Base-by-base conservation (phyloP, 2,113 vertebrate species). In the Dryoscopus gambensis region DNA sequence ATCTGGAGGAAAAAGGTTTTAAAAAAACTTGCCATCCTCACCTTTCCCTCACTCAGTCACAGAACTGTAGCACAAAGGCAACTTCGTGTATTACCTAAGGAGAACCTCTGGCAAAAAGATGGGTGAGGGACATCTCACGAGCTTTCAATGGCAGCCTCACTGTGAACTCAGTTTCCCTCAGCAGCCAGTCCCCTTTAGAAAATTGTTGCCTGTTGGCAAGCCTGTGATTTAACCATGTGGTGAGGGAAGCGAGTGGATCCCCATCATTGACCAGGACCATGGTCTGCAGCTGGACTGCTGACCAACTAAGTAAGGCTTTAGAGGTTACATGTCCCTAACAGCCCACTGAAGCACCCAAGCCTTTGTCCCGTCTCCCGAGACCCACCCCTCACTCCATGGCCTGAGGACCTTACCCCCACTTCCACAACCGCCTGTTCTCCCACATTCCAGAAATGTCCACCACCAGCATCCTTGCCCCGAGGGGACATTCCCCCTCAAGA, bases 1-100 rank as follows among this genome's bases (percentile, higher is more conserved):
- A 59, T 16, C 23, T 31, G 15, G 47, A 44, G 35, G 14, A 5
- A 69, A 13, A 42, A 13, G 6, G 1, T 22, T 84, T n/a, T 13
- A 4, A 70, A 74, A 35, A 47, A 53, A 27, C 8, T 19, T 59
- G 27, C 8, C 20, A 49, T 19, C 33, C 42, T 78, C 69, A 67
- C 23, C 65, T 60, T 64, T 80, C 25, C 37, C 17, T 84, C 59
- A 35, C 13, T 44, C 23, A 15, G 33, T 16, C 40, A 60, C 23
- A 59, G 82, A 35, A 19, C 11, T 2, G 0, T 2, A 27, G 53
- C 3, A 2, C 0, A 3, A 60, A 68, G 21, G 30, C 24, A n/a
- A 20, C 53, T 52, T 52, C 47, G 57, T 4, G 1, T n/a, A 15
- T 13, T 33, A 7, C 10, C 44, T 59, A 20, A 47, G 13, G 19